Evolutionary conservation across 2,888 invertebrate species (phyloP).

Genomic region (Arenicola marina): DNA sequence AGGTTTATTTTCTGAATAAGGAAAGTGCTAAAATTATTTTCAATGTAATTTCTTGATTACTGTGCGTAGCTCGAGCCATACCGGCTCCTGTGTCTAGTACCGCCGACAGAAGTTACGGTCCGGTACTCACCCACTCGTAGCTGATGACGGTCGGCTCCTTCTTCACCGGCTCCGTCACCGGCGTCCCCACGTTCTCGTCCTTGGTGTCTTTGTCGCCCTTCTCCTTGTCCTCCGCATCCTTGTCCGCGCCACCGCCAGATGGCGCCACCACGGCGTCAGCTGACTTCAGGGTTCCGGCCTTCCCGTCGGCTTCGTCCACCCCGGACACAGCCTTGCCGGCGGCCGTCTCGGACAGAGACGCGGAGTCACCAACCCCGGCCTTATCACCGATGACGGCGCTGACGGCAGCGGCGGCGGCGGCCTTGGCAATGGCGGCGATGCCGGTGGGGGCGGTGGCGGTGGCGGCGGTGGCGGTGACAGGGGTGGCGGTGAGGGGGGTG

Average conservation of each 20-base stretch:
- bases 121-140: conserved; percentile 37
- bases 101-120: no score
- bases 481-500: no score
- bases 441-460: conserved; percentile 29
- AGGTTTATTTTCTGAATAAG: no score
- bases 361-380: background rate
- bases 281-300: background rate
- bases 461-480: conserved; percentile 35
- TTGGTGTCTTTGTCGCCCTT: background rate
- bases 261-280: background rate
- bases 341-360: background rate
- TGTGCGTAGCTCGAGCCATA: no score
- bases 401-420: background rate
- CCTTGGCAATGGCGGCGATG: no score
- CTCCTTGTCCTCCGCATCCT: conserved; percentile 1
- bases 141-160: conserved; percentile 32
- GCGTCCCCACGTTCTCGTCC: background rate
- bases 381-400: background rate
- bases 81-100: no score
- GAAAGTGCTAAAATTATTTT: no score
- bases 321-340: background rate
- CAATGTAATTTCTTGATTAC: no score
- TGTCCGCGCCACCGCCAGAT: background rate
- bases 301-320: background rate
- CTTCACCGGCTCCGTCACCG: conserved; percentile 6